Evolutionary conservation across 2,797 vertebrate genomes (phyloP).

Genomic region (Podarcis siculus): DNA sequence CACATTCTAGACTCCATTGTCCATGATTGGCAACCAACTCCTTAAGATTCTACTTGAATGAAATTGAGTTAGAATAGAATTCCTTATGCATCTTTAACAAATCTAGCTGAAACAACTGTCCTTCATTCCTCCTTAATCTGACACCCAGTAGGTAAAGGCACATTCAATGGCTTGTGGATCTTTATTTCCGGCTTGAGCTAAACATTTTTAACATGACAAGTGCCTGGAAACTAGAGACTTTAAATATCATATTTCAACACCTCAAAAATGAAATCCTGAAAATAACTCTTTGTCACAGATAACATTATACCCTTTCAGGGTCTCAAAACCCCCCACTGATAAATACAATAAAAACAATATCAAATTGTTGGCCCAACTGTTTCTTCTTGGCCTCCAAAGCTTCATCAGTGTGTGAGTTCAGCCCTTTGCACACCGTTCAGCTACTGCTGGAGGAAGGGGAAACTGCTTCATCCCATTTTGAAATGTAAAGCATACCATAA

Average conservation of each 20-base stretch:
- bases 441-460: slow-evolving; percentile 15
- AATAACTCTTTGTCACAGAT: slow-evolving; percentile 1
- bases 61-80: neutral
- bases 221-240: slow-evolving; percentile 51
- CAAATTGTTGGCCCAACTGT: neutral
- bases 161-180: neutral
- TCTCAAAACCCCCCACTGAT: neutral
- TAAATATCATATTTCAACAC: slow-evolving; percentile 2
- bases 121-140: slow-evolving; percentile 37
- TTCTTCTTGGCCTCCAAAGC: slow-evolving; percentile 5
- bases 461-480: slow-evolving; percentile 30
- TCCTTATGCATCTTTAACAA: neutral
- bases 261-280: slow-evolving; percentile 13
- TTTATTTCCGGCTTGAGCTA: neutral
- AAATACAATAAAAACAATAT: neutral
- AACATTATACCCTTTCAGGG: neutral
- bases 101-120: neutral
- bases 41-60: neutral
- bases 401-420: slow-evolving; percentile 54
- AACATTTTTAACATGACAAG: neutral
- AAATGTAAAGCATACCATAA: slow-evolving; percentile 30
- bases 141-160: neutral
- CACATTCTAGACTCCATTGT: neutral
- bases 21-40: neutral
- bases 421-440: slow-evolving; percentile 41